Base-by-base conservation (phyloP, 2,113 vertebrate genomes). In the Echinops telfairi region DNA sequence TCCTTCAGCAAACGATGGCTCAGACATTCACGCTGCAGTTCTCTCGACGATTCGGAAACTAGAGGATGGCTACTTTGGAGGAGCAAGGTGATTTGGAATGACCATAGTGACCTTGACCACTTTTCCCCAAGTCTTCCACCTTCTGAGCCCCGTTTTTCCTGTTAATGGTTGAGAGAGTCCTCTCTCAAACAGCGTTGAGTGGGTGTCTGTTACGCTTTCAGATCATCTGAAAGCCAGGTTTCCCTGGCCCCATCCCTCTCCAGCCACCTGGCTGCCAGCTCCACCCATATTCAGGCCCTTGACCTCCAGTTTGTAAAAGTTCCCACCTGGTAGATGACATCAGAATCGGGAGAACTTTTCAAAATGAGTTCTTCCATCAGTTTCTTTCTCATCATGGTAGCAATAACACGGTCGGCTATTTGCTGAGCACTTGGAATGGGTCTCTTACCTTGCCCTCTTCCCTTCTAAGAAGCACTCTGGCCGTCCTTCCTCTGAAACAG, bases 31-130 rank as follows among this genome's bases (percentile, higher is more conserved):
- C 96, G 98, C 99, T 20, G 99, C 99, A 76, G 98, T 99, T 97
- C 97, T 99, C 90, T 98, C 98, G 90, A 99, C 99, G 57, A 97
- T 99, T 93, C 98, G 99, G 95, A 99, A 99, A 97, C 97, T 99
- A 78, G 99, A 99, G 66, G 99, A 99, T 97, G 99, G 99, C 77
- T 99, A 99, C 97, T 99, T 99, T 97, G 99, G 98, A 94, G 99
- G 99, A 87, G 99, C 99, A n/a, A 99, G 99, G 99, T 99, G 97
- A 96, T 94, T 93, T 84, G 33, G 84, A 29, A 66, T 66, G 71
- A 83, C 58, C 71, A 81, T 53, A n/a, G 22, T 75, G 47, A 53
- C 47, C 47, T 53, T 53, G 47, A 53, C 47, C 20, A 19, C 23
- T 27, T 95, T 94, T 91, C 83, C 84, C 58, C 68, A 86, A 86